These are phyloP conservation scores for Eulemur mongoz DNA, from an alignment of 2,797 vertebrate species.

Conservation along the genomic window DNA sequence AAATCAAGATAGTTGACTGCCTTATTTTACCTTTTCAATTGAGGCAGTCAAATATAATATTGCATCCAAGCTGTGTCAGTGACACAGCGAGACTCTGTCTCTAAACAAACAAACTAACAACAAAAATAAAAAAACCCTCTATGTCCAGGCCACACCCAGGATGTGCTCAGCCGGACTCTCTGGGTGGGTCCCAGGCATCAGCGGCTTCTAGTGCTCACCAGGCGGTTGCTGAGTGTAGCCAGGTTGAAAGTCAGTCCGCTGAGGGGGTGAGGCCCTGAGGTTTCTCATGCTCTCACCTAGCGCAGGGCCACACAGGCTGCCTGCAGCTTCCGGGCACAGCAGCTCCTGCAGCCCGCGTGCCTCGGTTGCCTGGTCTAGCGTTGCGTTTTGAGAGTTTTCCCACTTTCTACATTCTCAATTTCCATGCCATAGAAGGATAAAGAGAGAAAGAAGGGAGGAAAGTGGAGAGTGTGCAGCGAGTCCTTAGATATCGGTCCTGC, in stretches of 20 bases:
- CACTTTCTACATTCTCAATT: background rate
- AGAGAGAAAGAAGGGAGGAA: background rate
- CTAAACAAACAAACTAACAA: too few species aligned
- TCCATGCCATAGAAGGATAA: background rate
- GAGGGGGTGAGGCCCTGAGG: background rate
- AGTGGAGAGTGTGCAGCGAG: background rate
- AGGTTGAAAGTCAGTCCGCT: background rate
- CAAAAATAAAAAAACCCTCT: background rate
- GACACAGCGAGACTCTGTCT: too few species aligned
- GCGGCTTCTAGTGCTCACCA: background rate
- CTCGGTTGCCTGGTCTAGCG: background rate
- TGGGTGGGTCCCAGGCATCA: background rate
- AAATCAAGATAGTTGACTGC: background rate
- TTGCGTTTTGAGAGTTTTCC: background rate
- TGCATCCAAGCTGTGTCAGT: too few species aligned
- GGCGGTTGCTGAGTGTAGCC: background rate
- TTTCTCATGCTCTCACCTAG: background rate
- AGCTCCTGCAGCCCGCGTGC: too few species aligned
- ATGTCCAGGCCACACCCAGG: background rate
- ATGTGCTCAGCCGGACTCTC: background rate
- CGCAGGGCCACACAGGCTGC: background rate
- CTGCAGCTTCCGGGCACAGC: too few species aligned
- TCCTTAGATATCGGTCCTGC: background rate
- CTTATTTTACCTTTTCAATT: background rate
- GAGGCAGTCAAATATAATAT: fast-evolving